Percentiles rank a stretch among this genome's conserved stretches.
These are phyloP conservation scores for Leucopsar rothschildi DNA, from an alignment of 2,113 vertebrate species.

Conservation along the genomic window DNA sequence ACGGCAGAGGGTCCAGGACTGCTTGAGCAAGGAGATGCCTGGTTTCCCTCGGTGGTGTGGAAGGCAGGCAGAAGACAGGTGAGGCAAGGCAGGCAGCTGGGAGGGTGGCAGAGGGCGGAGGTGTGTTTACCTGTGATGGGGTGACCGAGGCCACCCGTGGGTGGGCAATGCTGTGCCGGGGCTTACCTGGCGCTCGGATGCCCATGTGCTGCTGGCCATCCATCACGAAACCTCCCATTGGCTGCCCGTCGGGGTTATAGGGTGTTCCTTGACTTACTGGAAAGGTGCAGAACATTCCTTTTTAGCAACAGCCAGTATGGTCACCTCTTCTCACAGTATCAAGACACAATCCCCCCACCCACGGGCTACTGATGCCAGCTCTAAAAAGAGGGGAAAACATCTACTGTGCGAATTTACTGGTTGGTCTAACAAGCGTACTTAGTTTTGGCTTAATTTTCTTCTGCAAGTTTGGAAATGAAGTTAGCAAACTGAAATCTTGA, in stretches of 20 bases:
- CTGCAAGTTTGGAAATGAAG: not conserved
- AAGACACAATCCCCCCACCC: not conserved
- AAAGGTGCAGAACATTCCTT: conserved; percentile 68
- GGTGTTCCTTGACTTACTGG: conserved; percentile 99
- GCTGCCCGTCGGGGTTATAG: conserved; percentile 98
- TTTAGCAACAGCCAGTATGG: conserved; percentile 16
- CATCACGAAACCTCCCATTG: conserved; percentile 99
- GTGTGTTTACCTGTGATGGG: conserved; percentile 46
- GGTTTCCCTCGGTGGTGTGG: conserved; percentile 46
- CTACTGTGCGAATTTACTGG: not conserved
- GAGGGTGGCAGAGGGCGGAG: conserved; percentile 28
- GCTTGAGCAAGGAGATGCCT: conserved; percentile 39
- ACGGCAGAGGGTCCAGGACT: conserved; percentile 51
- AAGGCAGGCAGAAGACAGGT: conserved; percentile 72
- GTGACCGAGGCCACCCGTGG: not conserved
- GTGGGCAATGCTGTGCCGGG: not conserved
- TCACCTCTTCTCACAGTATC: not conserved
- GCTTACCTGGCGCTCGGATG: conserved; percentile 99
- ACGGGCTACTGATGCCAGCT: accelerated
- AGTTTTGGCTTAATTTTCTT: not conserved
- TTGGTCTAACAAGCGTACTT: not conserved
- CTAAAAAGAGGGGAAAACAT: not conserved
- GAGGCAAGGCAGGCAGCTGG: conserved; percentile 69
- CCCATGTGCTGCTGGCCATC: conserved; percentile 99
- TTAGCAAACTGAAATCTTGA: not conserved